Base-by-base conservation (phyloP, 2,888 invertebrate species). In the Sminthurides aquaticus region DNA sequence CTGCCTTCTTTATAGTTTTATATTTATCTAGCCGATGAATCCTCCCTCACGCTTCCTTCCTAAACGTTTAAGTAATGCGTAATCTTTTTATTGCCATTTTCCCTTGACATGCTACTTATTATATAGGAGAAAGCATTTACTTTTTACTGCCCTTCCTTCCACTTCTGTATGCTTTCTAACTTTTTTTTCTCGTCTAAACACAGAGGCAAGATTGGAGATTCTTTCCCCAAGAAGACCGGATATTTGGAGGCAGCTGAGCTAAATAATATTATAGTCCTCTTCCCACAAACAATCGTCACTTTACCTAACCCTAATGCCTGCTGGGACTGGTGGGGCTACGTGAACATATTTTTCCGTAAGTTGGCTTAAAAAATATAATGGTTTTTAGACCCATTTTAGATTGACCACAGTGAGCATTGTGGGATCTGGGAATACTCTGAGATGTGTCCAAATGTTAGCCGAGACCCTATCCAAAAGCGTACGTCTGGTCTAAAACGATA, bases 241-340 rank as follows among this genome's bases (percentile, higher is more conserved):
- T 72, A 70, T 43, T 49, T 72, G 63, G 71, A 74, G 52, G 71
- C 63, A 22, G 74, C 69, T 18, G 73, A 74, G 48, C 28, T 70
- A 57, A 74, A 74, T 49, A 68, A 71, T 54, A 72, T 72, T 25
- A 66, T 72, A 27, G 62, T 73, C 24, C 59, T 74, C 26, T 74
- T 72, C 55, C 73, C 73, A 57, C 73, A 73, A 69, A 63, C 67
- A 1, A 52, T 67, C 43, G n/a, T 54, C 3, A 67, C 61, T 18
- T 27, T 55, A 25, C n/a, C 20, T 2, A 73, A 73, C 49, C 69
- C 68, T n/a, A 60, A 67, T 20, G 67, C 67, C 24, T 73, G 73
- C 48, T 73, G 71, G 71, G 72, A 74, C 56, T 74, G 74, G 74
- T 72, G 67, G 67, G 69, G 67, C 49, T 71, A 71, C 49, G 57